These are phyloP conservation scores for Drosophila dunni DNA, from an alignment of 1,140 invertebrate genomes.

Conservation along the genomic window DNA sequence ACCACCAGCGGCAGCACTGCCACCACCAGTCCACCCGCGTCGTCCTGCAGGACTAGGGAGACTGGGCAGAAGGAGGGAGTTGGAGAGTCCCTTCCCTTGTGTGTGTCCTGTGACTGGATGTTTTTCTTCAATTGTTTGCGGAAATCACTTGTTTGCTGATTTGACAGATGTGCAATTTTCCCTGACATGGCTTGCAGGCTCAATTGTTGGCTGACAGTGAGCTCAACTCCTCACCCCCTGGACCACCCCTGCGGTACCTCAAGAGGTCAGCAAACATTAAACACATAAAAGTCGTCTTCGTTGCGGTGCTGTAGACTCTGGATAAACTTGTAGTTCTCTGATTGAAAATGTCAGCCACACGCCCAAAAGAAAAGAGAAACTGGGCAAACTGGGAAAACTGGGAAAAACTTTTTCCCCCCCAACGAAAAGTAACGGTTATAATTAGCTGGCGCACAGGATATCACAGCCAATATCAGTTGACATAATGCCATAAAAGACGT, in stretches of 20 bases:
- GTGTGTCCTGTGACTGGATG: constrained; percentile 62
- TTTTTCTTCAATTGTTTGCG: constrained; percentile 80
- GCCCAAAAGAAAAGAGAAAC: constrained; percentile 26
- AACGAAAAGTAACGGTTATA: constrained; percentile 47
- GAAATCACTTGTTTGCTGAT: constrained; percentile 83
- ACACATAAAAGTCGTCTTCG: constrained; percentile 19
- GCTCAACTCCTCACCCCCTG: background rate
- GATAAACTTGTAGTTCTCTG: constrained; percentile 38
- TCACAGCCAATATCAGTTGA: constrained; percentile 31
- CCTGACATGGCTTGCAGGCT: constrained; percentile 69
- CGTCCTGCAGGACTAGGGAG: background rate
- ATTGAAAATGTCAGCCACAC: constrained; percentile 78
- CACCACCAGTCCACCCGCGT: constrained; percentile 5
- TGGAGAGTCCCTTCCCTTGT: constrained; percentile 28
- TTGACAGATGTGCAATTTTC: constrained; percentile 83
- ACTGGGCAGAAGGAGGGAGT: background rate
- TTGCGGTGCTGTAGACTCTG: background rate
- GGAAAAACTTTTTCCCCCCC: constrained; percentile 45
- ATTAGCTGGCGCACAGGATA: constrained; percentile 60
- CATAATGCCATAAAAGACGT: constrained; percentile 48
- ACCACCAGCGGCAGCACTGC: constrained; percentile 29
- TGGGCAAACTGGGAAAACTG: no score
- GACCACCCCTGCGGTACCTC: background rate
- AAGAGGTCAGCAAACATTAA: constrained; percentile 56
- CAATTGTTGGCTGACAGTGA: constrained; percentile 41